Base-by-base conservation (phyloP, 2,888 invertebrate genomes). In the Nomada fabriciana region DNA sequence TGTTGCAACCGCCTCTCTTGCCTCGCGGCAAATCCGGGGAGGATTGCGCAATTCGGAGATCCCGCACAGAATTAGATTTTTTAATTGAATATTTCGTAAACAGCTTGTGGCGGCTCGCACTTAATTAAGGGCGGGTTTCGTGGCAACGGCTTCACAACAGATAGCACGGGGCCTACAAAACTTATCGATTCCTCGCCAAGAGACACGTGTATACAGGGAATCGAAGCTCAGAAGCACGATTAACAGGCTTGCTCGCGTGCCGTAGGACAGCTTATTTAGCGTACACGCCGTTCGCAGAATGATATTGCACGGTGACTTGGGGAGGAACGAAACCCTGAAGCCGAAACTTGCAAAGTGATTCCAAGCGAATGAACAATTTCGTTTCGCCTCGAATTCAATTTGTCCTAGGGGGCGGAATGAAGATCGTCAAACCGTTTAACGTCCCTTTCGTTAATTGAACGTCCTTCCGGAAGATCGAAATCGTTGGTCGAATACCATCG, bases 121-220 rank as follows among this genome's bases (percentile, higher is more conserved):
- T 64, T 59, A 60, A 86, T 76, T 77, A 67, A 47, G 43, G 63
- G 29, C 23, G 47, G 67, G 85, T 84, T 55, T 78, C 87, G 78
- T 84, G 53, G 88, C 82, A 87, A 87, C 87, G 77, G 23, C 1
- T 47, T 29, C 74, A 69, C 23, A 70, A 87, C 79, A 85, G 60
- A 75, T 64, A 63, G 52, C 63, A 36, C 42, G 20, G 57, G 25
- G 47, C 43, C 29, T 42, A 42, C 43, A 77, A 83, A 65, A 75
- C 43, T 42, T 75, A 82, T 80, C 64, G 76, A 83, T 85, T 81
- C 13, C 68, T 77, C 71, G 57, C 82, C 77, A 77, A 75, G 65
- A 72, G 55, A 57, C 77, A 52, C 76, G 75, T 64, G 76, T 75
- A 57, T 67, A 57, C 23, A 75, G 78, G 64, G 64, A 64, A 84